Base-by-base conservation (phyloP, 2,113 vertebrate species). In the Piliocolobus tephrosceles region DNA sequence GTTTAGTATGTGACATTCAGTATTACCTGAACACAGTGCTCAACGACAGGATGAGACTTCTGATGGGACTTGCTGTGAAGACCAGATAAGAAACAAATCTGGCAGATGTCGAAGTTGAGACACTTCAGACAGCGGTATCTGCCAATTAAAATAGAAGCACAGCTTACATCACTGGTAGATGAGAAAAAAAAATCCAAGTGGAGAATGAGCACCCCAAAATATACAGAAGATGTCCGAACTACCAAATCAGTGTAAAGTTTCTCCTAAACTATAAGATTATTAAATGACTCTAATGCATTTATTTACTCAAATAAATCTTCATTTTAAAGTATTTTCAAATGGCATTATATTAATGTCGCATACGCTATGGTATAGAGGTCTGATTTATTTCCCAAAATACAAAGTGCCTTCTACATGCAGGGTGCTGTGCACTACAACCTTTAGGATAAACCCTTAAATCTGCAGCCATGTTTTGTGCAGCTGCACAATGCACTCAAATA, bases 111-210 rank as follows among this genome's bases (percentile, higher is more conserved):
- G 95, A 99, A 98, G 95, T 98, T 99, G 68, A 99, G 97, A 97
- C 99, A 99, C 97, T 99, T 99, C 95, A 99, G 97, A 98, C 99
- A 99, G 86, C 97, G 98, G 98, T 99, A 99, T 97, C 99, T 99
- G 97, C 40, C 88, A 93, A 83, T 72, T 40, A 91, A 92, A 95
- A 73, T 1, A 70, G 66, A 96, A 92, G 11, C 0, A 43, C 17
- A 47, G 52, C 40, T 92, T 81, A 86, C 8, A 12, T 90, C 57
- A 80, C 35, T 38, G 50, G 55, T 23, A 27, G 70, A 38, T 43
- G 43, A 68, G 70, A 55, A 55, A 55, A 55, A 52, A 91, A 25
- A 94, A 80, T 4, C 68, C 55, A 78, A 55, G 75, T 12, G 50
- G 68, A 61, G 83, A 97, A 92, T 66, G 32, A 83, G 79, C 4